Conservation (phyloP, 2,797 vertebrate genomes). For the Aotus griseimembra region DNA sequence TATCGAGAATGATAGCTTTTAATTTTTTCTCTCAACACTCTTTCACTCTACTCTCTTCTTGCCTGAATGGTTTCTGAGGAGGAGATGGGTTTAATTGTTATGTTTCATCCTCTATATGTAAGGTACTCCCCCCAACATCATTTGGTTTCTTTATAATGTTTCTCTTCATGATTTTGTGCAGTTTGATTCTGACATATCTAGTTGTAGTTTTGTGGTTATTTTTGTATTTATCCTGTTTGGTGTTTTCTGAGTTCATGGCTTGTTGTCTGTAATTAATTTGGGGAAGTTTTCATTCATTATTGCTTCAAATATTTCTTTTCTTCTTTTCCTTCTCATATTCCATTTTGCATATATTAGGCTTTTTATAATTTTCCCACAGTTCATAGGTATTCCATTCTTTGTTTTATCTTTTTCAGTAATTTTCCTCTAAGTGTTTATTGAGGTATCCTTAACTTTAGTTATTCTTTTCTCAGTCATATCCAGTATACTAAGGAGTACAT, state of each 20-base stretch:
- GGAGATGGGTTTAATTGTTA: neutral
- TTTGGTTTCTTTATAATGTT: too few relatives aligned
- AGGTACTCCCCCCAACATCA: too few relatives aligned
- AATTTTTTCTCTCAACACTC: neutral
- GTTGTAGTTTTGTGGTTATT: neutral
- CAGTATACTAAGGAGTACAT: neutral
- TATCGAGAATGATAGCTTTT: neutral
- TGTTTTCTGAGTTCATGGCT: too few relatives aligned
- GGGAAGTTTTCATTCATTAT: too few relatives aligned
- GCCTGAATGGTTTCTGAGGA: neutral
- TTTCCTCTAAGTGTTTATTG: neutral
- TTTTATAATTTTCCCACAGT: neutral
- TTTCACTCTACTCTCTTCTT: neutral
- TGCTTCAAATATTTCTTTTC: neutral
- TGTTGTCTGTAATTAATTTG: too few relatives aligned
- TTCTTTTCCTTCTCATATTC: neutral
- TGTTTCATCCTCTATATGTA: too few relatives aligned
- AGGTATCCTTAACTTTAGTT: neutral
- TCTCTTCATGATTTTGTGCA: neutral
- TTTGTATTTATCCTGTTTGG: neutral
- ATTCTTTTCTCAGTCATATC: neutral
- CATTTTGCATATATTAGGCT: neutral
- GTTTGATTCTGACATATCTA: neutral
- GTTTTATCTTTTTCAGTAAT: neutral
- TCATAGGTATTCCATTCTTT: neutral